Conservation (phyloP, 2,888 invertebrate species). For the Cephonodes hylas region DNA sequence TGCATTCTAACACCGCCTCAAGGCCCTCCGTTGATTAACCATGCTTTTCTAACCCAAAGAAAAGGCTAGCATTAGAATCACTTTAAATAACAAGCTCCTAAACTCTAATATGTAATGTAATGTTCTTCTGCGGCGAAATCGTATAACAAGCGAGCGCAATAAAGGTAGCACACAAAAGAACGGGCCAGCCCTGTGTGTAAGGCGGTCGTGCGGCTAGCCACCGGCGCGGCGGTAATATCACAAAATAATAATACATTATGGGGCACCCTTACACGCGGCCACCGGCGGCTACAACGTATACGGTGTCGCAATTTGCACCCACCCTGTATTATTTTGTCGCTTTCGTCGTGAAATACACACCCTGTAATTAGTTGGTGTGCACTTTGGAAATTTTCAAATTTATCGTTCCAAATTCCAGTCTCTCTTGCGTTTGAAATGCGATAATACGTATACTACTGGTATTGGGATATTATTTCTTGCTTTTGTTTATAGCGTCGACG, state of each 20-base stretch:
- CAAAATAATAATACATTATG: constrained; percentile 48
- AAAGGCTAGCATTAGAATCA: too few relatives aligned
- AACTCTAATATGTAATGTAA: too few relatives aligned
- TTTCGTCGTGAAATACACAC: constrained; percentile 25
- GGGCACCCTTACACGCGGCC: constrained; percentile 28
- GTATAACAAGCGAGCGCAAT: neutral
- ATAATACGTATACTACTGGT: neutral
- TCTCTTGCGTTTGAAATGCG: neutral
- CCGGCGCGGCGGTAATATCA: constrained; percentile 30
- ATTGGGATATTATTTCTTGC: neutral
- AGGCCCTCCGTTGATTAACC: too few relatives aligned
- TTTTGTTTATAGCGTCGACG: neutral
- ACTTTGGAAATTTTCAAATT: constrained; percentile 9
- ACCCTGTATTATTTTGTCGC: constrained; percentile 16
- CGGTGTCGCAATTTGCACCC: constrained; percentile 27
- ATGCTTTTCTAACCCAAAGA: too few relatives aligned
- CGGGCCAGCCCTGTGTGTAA: constrained; percentile 17
- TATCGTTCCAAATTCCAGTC: neutral
- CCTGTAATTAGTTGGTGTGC: constrained; percentile 18
- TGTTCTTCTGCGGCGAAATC: too few relatives aligned
- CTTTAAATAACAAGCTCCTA: too few relatives aligned
- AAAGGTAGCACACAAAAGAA: neutral
- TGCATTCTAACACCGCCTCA: too few relatives aligned
- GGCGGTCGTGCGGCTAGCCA: constrained; percentile 30
- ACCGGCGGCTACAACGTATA: constrained; percentile 32